Evolutionary conservation across 2,888 invertebrate species (phyloP), one percentile per base, ranked within the genome.

Genomic region (Boloria euphrosyne): DNA sequence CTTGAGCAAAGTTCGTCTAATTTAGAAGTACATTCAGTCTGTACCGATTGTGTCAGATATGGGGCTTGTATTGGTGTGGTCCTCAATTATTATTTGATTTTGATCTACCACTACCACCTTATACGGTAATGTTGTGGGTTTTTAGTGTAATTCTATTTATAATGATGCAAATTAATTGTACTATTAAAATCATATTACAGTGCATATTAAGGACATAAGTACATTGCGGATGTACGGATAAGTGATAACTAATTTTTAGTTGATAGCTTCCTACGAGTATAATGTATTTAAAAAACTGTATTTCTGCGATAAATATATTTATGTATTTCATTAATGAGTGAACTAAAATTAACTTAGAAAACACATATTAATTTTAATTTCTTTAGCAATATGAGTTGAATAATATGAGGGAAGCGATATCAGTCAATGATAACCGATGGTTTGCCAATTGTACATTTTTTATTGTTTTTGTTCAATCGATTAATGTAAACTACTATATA

Each of bases 31-130:
- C 43, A 57, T 51, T 62, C 44, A 3, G 44, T 13, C 43, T 50
- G 47, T 61, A 54, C 27, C 16, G 49, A 55, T 22, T 59, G 58
- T 47, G 52, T 46, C 58, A 18, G 46, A 51, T 47, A 63, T 52
- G 60, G 66, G 27, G 10, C 44, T 55, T 27, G 13, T 50, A 46
- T 61, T 44, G 66, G 63, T 69, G 66, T 69, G 66, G 66, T 69
- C 69, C 16, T 57, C 57, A 57, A 57, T 63, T 44, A 18, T 49
- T 59, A 27, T 53, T 31, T 17, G 18, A 44, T 52, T 27, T 31
- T 7, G 43, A 38, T 46, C 49, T 17, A 38, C 18, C 54, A 17
- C 31, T 31, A 50, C 43, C 4, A 16, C 58, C 46, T 22, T 52
- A 59, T 16, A 47, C 6, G 17, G 44, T 53, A 59, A 59, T 53